phyloP scores from a whole-genome alignment of 2,797 vertebrate genomes.

The Sebastes trivittatus region DNA sequence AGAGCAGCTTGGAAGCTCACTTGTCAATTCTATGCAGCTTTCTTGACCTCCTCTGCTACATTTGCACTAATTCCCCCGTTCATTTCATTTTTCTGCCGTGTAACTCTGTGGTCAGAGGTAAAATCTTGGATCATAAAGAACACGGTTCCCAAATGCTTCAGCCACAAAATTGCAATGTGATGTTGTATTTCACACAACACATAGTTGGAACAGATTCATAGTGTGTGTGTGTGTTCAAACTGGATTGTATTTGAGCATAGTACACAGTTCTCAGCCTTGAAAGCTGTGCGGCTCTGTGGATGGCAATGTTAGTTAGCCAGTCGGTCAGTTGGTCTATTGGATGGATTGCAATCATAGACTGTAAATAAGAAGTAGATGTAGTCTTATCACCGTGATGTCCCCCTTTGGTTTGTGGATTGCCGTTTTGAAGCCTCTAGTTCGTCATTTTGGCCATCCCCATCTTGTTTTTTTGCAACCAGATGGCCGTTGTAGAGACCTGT shows the following conservation, averaged over 20 bases:
- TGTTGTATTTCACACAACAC: background rate
- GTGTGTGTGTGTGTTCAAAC: background rate
- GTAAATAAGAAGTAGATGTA: too few relatives aligned
- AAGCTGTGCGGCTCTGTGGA: too few relatives aligned
- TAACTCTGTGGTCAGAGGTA: background rate
- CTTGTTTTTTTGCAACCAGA: too few relatives aligned
- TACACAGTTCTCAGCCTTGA: background rate
- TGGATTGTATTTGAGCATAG: background rate
- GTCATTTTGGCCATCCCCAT: too few relatives aligned
- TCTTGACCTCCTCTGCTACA: slow-evolving; percentile 7
- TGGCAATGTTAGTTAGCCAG: background rate
- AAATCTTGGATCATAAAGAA: background rate
- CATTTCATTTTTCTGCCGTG: background rate
- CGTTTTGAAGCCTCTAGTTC: too few relatives aligned
- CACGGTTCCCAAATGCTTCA: background rate
- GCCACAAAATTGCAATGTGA: background rate
- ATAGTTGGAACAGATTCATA: background rate
- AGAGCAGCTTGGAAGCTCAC: slow-evolving; percentile 16
- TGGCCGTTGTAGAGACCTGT: rapidly evolving
- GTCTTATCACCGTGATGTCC: too few relatives aligned
- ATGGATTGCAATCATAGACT: background rate
- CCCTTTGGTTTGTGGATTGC: too few relatives aligned
- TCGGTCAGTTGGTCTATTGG: background rate
- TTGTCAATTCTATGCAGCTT: slow-evolving; percentile 15
- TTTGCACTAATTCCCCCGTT: slow-evolving; percentile 1